These are phyloP conservation scores for Sinocyclocheilus grahami DNA, from an alignment of 2,113 vertebrate species.

Conservation along the genomic window DNA sequence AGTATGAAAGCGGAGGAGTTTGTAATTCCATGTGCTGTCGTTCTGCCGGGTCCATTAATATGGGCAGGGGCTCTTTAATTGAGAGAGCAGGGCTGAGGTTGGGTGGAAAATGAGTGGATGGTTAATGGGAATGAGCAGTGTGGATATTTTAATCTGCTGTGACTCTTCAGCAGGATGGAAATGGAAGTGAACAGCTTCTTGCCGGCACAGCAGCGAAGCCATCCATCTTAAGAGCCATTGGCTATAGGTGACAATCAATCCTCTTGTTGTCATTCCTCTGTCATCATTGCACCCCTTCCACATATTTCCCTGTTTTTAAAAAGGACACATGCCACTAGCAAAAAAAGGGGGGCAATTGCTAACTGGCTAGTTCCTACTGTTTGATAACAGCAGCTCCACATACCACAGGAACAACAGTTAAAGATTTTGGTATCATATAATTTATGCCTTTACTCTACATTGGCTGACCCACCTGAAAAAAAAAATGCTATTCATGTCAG, in stretches of 20 bases:
- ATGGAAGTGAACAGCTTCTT: conserved; percentile 50
- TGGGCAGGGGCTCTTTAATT: conserved; percentile 68
- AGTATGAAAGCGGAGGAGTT: conserved; percentile 74
- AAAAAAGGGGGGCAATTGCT: not conserved
- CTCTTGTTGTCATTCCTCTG: conserved; percentile 24
- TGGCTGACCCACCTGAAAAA: too few relatives aligned
- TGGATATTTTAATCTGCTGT: conserved; percentile 77
- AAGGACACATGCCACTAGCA: conserved; percentile 39
- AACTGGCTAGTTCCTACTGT: not conserved
- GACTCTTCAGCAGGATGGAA: conserved; percentile 65
- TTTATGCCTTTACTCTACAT: too few relatives aligned
- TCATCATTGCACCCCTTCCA: not conserved
- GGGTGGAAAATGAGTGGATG: conserved; percentile 59
- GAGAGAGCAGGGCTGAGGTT: conserved; percentile 59
- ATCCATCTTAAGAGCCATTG: conserved; percentile 66
- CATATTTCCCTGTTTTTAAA: not conserved
- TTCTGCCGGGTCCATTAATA: conserved; percentile 68
- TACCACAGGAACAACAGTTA: too few relatives aligned
- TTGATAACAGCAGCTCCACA: too few relatives aligned
- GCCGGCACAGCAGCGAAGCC: conserved; percentile 52
- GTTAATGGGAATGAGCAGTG: conserved; percentile 73
- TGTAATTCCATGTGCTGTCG: conserved; percentile 71
- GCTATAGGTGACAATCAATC: conserved; percentile 63
- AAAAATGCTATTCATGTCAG: not conserved
- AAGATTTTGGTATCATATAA: too few relatives aligned